Evolutionary conservation across 2,797 vertebrate species (phyloP), one percentile per base, ranked within the genome.

Genomic region (Mycteria americana): DNA sequence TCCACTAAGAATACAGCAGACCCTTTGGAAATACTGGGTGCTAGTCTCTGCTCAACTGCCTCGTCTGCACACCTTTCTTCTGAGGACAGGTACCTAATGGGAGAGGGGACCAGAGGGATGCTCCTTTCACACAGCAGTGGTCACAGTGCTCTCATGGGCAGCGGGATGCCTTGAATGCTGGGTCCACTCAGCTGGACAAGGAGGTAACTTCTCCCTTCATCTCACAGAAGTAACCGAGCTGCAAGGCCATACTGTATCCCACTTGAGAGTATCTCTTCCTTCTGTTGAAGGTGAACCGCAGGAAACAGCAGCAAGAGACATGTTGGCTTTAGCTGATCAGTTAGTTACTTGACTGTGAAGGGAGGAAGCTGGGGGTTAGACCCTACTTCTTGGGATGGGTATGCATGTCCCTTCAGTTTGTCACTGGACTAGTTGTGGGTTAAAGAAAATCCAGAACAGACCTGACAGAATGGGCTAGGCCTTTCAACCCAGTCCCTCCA

Each of bases 371-470:
- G 46, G 3, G 30, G 4, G 17, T 65, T 50, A 62, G 8, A 35
- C 27, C 27, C 17, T 57, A 0, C 48, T 72, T 78, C 53, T 78
- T 78, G 41, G 37, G 30, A 18, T 11, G 19, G 3, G 2, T 19
- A 12, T 31, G 41, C 24, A 14, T 75, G 64, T 89, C 59, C n/a
- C 25, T 75, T 86, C n/a, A 50, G 39, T 84, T 75, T 86, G 57
- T 33, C 74, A 78, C 37, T 37, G 41, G 18, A 63, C 37, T 59
- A 30, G 45, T 16, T 56, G 15, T 24, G 23, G 14, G 37, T 73
- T 82, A 59, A 78, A 57, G n/a, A 93, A 86, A 84, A 68, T 51
- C 19, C 37, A 53, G n/a, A 88, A 67, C 16, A 78, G 62, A 37
- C 8, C 31, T 41, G 31, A 11, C 12, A 27, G 33, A 81, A 89